Evolutionary conservation across 92 coral and sea anemone genomes (phyloP), one percentile per base, ranked within the genome.

Genomic region (Umimayanthus kanabou): DNA sequence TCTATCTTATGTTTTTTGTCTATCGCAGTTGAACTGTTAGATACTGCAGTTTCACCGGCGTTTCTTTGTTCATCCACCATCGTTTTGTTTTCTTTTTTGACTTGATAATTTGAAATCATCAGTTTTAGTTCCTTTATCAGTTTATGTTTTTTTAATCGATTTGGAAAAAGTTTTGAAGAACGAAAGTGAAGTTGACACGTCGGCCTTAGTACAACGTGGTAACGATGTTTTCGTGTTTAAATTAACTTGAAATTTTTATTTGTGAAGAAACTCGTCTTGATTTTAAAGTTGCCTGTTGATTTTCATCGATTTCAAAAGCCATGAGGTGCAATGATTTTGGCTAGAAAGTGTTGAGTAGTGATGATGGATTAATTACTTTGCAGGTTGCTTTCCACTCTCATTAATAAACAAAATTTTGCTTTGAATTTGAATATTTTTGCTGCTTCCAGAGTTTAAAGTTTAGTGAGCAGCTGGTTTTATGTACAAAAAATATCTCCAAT

Each of bases 361-460:
- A 45, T 18, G 22, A 49, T 29, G 33, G 82, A 45, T 78, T 53
- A 78, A 53, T 23, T 10, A 47, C 39, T 25, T 13, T 78, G 82
- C 82, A 78, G 82, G 82, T 78, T 47, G 57, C 37, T 78, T 78
- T 78, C 49, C 39, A 22, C 65, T 25, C 64, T 30, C 65, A 78
- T 78, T 78, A 45, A 78, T 49, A 45, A 78, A 78, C 39, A 78
- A 78, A 78, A 8, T 10, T 45, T 77, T 20, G 39, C 29, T 77
- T 77, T 40, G 30, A 73, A 71, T 13, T 42, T 57, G 28, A 55
- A 57, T 39, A 55, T 13, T 30, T 80, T 80, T 25, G 20, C 20
- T 23, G 26, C 8, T 10, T 18, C 69, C 25, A 61, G 69, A 1
- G 14, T 22, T 61, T 8, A 20, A 57, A 14, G 11, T 57, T 33